Evolutionary conservation across 2,113 vertebrate species (phyloP).

Genomic region (Calonectris borealis): DNA sequence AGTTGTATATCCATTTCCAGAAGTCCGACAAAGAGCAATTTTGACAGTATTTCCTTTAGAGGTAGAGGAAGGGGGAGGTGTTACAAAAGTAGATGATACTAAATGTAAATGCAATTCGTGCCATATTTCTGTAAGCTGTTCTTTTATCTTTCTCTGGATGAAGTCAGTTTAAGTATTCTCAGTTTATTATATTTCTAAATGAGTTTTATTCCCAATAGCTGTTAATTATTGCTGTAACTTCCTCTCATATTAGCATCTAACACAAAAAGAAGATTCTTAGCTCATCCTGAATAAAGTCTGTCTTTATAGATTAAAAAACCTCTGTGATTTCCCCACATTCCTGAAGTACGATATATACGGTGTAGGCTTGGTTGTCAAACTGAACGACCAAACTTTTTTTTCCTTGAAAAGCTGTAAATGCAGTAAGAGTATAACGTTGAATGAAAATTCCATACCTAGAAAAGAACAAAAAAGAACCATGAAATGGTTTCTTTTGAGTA

Average conservation of each 20-base stretch:
- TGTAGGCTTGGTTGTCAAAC: neutral
- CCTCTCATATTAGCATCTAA: neutral
- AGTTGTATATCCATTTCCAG: neutral
- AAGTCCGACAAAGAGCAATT: neutral
- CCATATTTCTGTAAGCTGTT: neutral
- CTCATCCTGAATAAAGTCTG: neutral
- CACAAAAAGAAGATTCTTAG: neutral
- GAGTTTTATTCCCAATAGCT: neutral
- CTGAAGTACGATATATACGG: neutral
- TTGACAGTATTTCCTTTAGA: neutral
- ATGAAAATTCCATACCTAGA: neutral
- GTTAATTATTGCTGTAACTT: neutral
- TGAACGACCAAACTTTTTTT: neutral
- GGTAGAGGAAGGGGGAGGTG: neutral
- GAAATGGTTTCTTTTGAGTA: neutral
- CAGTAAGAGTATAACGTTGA: neutral
- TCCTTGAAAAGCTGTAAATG: neutral
- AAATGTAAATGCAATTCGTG: neutral
- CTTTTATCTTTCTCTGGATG: neutral
- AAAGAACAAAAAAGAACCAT: neutral
- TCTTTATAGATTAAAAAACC: neutral
- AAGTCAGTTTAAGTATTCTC: neutral
- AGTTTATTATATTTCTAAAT: constrained; percentile 10
- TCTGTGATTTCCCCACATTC: neutral
- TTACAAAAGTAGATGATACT: neutral